Conservation (phyloP, 1,140 invertebrate species). For the Sycophila sp. region DNA sequence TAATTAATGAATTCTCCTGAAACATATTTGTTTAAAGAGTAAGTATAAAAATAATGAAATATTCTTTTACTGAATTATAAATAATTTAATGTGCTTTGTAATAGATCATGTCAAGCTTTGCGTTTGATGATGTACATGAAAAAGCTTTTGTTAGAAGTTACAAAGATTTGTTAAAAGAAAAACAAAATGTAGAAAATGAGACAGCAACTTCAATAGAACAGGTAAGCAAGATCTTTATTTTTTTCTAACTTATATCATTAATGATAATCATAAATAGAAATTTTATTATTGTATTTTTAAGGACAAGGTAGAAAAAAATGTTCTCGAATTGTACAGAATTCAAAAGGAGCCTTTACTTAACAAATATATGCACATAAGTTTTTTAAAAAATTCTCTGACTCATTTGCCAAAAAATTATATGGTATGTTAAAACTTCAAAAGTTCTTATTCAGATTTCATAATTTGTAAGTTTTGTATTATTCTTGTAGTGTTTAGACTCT, state of each 20-base stretch:
- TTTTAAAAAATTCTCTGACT: constrained; percentile 76
- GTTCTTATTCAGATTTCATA: constrained; percentile 30
- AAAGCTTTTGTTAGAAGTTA: constrained; percentile 37
- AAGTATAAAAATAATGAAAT: neutral
- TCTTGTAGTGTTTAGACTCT: constrained; percentile 83
- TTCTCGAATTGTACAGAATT: constrained; percentile 73
- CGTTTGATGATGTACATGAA: constrained; percentile 39
- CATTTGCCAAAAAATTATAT: constrained; percentile 77
- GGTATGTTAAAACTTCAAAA: constrained; percentile 58
- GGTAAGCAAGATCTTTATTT: constrained; percentile 27
- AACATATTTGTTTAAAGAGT: neutral
- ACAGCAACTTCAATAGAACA: constrained; percentile 43
- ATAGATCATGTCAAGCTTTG: constrained; percentile 41
- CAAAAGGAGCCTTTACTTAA: constrained; percentile 71
- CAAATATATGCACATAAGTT: constrained; percentile 73
- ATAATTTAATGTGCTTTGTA: neutral
- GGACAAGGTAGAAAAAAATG: constrained; percentile 73
- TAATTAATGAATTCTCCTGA: neutral
- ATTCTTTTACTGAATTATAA: neutral
- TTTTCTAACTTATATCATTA: neutral
- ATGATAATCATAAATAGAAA: neutral
- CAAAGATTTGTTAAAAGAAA: constrained; percentile 33
- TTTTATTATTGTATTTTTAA: constrained; percentile 50
- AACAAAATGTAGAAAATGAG: constrained; percentile 40
- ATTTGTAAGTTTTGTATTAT: constrained; percentile 32